These are phyloP conservation scores for Remorina albescens DNA, from an alignment of 2,797 vertebrate genomes.

Conservation along the genomic window DNA sequence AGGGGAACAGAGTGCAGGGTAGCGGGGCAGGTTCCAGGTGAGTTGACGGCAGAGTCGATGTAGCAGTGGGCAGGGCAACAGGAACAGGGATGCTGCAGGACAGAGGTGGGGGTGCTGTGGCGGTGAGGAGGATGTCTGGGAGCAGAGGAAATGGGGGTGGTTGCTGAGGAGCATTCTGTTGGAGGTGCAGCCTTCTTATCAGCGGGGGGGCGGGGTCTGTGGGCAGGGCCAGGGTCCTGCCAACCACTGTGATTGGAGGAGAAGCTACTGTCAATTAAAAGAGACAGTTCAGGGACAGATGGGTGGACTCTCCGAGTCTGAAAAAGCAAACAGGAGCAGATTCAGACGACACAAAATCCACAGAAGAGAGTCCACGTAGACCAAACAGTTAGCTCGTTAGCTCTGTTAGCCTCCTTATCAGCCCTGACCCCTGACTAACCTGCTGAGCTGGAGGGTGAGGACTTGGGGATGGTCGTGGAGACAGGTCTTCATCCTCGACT, in stretches of 20 bases:
- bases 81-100: constrained; percentile 70
- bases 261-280: constrained; percentile 91
- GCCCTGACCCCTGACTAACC: constrained; percentile 75
- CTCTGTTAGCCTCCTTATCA: not conserved
- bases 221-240: constrained; percentile 56
- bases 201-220: constrained; percentile 41
- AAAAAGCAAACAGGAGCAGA: constrained; percentile 29
- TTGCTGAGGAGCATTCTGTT: constrained; percentile 31
- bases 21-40: constrained; percentile 40
- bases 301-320: constrained; percentile 90
- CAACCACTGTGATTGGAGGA: constrained; percentile 55
- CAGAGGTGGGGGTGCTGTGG: constrained; percentile 85
- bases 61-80: constrained; percentile 82
- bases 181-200: constrained; percentile 66
- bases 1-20: constrained; percentile 29
- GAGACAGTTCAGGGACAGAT: constrained; percentile 95
- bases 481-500: constrained; percentile 94
- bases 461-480: constrained; percentile 94
- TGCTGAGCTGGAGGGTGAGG: constrained; percentile 91
- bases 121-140: constrained; percentile 62
- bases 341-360: no score
- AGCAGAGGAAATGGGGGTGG: constrained; percentile 33
- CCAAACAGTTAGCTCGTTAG: no score
- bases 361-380: no score
- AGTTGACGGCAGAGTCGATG: constrained; percentile 72